phyloP scores from a whole-genome alignment of 2,797 vertebrate species.

The Poeciliopsis infans region DNA sequence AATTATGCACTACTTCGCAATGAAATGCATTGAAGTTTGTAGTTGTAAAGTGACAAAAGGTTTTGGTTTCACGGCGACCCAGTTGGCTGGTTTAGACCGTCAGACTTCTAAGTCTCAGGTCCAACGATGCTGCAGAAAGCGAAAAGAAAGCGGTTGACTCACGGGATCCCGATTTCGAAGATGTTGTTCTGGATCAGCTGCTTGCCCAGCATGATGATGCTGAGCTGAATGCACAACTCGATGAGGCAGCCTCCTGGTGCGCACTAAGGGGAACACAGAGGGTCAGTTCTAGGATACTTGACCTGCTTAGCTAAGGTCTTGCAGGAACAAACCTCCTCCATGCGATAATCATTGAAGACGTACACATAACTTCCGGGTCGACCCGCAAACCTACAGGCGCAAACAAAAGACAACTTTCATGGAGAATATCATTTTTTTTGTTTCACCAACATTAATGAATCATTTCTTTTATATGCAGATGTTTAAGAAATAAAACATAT shows the following conservation, averaged over 20 bases:
- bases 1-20: background rate
- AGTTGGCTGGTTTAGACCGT: background rate
- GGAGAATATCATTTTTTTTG: too few relatives aligned
- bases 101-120: background rate
- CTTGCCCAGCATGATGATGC: slow-evolving; percentile 99
- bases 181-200: slow-evolving; percentile 99
- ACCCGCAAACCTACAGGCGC: slow-evolving; percentile 88
- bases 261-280: slow-evolving; percentile 80
- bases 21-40: background rate
- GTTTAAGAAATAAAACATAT: background rate
- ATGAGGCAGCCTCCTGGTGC: slow-evolving; percentile 97
- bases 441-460: background rate
- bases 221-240: slow-evolving; percentile 96
- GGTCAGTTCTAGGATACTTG: background rate
- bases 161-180: slow-evolving; percentile 98
- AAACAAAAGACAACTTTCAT: background rate
- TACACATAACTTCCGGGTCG: slow-evolving; percentile 93
- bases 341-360: slow-evolving; percentile 90
- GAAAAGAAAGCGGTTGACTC: slow-evolving; percentile 48
- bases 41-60: background rate
- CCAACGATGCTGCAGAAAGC: background rate
- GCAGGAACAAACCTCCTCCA: slow-evolving; percentile 89
- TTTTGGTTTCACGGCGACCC: background rate
- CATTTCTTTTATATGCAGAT: background rate
- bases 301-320: background rate